Evolutionary conservation across 2,888 invertebrate species (phyloP).

Genomic region (Sesia bembeciformis): DNA sequence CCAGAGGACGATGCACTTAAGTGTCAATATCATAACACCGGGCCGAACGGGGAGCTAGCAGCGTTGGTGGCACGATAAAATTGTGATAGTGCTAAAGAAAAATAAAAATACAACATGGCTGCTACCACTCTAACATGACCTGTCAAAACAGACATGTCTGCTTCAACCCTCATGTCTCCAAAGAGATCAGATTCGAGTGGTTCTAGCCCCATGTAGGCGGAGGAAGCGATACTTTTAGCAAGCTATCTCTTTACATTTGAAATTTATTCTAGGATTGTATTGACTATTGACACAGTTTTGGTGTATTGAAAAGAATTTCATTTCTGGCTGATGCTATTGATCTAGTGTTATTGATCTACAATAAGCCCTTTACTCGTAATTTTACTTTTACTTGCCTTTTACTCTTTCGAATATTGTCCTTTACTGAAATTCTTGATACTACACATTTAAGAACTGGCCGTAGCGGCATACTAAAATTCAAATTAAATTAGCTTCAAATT

Average conservation of each 20-base stretch:
- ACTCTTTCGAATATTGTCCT: too few relatives aligned
- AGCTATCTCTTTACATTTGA: constrained; percentile 25
- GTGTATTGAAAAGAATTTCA: constrained; percentile 2
- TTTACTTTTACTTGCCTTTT: too few relatives aligned
- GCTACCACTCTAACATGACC: constrained; percentile 10
- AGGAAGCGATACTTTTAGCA: constrained; percentile 17
- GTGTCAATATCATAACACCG: constrained; percentile 39
- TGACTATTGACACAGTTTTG: constrained; percentile 29
- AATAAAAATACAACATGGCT: constrained; percentile 21
- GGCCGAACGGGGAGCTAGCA: constrained; percentile 20
- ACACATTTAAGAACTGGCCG: too few relatives aligned
- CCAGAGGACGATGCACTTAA: constrained; percentile 28
- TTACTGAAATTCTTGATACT: too few relatives aligned
- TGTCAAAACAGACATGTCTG: constrained; percentile 3
- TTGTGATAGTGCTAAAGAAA: constrained; percentile 28
- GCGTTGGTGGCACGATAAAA: constrained; percentile 42
- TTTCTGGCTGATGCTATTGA: not conserved
- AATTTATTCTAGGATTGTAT: constrained; percentile 26
- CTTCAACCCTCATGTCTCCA: constrained; percentile 1
- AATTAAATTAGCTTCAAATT: too few relatives aligned
- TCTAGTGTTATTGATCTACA: not conserved
- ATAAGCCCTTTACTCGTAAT: too few relatives aligned
- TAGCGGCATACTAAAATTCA: too few relatives aligned
- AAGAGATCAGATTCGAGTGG: constrained; percentile 11
- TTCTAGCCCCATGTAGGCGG: constrained; percentile 13